These are phyloP conservation scores for Clarias laeviceps DNA, from an alignment of 2,797 vertebrate species.

Conservation along the genomic window DNA sequence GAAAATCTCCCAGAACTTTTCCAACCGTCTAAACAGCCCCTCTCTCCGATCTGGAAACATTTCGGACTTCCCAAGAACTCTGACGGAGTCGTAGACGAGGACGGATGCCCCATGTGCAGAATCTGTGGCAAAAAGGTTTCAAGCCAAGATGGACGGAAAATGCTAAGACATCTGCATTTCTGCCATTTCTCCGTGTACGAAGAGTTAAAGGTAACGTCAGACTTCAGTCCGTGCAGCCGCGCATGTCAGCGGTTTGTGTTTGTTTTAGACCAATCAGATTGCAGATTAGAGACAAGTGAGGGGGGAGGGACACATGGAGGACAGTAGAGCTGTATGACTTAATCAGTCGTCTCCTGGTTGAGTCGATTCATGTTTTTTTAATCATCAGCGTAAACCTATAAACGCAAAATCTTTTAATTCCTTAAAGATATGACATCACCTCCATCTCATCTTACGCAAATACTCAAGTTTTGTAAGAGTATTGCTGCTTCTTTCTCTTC, in stretches of 20 bases:
- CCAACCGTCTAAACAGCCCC: conserved; percentile 17
- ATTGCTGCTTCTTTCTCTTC: too few relatives aligned
- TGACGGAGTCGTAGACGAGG: conserved; percentile 16
- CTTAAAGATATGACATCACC: too few relatives aligned
- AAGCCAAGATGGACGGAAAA: conserved; percentile 32
- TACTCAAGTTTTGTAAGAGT: too few relatives aligned
- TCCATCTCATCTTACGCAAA: too few relatives aligned
- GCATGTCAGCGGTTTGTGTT: not conserved
- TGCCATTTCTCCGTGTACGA: conserved; percentile 39
- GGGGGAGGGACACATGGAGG: not conserved
- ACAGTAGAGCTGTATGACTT: not conserved
- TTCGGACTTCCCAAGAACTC: conserved; percentile 37
- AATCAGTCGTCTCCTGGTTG: too few relatives aligned
- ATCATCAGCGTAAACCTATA: too few relatives aligned
- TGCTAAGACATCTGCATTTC: conserved; percentile 42
- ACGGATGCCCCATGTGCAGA: conserved; percentile 29
- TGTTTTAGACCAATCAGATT: not conserved
- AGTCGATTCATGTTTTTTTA: too few relatives aligned
- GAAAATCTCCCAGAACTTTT: conserved; percentile 37
- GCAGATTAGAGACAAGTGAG: not conserved
- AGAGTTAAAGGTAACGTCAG: conserved; percentile 26
- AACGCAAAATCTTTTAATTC: too few relatives aligned
- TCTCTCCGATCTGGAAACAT: conserved; percentile 38
- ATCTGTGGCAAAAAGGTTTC: conserved; percentile 39
- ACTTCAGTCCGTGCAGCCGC: not conserved